phyloP scores from a whole-genome alignment of 2,888 invertebrate species.

The Agrotis exclamationis region DNA sequence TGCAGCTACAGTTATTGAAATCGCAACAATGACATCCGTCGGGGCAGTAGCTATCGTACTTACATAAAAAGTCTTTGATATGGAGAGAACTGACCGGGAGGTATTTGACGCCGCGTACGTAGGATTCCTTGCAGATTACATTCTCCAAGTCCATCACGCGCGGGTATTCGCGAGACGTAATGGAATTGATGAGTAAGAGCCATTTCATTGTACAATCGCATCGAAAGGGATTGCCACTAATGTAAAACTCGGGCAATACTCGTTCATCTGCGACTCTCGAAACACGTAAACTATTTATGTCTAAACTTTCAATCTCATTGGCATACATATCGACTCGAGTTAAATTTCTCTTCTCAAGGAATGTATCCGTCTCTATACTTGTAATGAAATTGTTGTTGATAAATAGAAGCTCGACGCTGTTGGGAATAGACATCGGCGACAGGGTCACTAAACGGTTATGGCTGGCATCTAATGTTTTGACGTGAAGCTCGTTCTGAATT shows the following conservation, averaged over 20 bases:
- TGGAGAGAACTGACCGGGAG: conserved; percentile 94
- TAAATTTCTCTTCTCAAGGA: conserved; percentile 95
- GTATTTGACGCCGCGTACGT: conserved; percentile 95
- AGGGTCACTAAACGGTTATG: conserved; percentile 96
- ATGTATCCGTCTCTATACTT: conserved; percentile 95
- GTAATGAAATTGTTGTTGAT: conserved; percentile 97
- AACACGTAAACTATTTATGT: conserved; percentile 95
- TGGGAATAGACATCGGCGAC: conserved; percentile 95
- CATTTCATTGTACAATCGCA: conserved; percentile 99
- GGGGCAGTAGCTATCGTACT: conserved; percentile 97
- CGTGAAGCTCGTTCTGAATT: conserved; percentile 94
- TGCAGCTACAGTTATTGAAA: conserved; percentile 98
- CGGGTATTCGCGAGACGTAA: conserved; percentile 95
- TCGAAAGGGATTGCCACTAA: conserved; percentile 98
- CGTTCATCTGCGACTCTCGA: conserved; percentile 93
- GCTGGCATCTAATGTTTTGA: conserved; percentile 97
- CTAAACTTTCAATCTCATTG: conserved; percentile 95
- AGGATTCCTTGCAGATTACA: conserved; percentile 96
- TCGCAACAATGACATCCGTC: conserved; percentile 98
- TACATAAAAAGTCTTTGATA: conserved; percentile 96
- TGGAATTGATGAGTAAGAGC: conserved; percentile 96
- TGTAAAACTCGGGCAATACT: conserved; percentile 96
- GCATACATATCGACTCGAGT: conserved; percentile 97
- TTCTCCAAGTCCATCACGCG: conserved; percentile 97
- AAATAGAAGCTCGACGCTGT: conserved; percentile 96